Percentiles rank a stretch among this genome's conserved stretches.
Conservation (phyloP, 2,797 vertebrate species). For the Platyrinchus mystaceus region DNA sequence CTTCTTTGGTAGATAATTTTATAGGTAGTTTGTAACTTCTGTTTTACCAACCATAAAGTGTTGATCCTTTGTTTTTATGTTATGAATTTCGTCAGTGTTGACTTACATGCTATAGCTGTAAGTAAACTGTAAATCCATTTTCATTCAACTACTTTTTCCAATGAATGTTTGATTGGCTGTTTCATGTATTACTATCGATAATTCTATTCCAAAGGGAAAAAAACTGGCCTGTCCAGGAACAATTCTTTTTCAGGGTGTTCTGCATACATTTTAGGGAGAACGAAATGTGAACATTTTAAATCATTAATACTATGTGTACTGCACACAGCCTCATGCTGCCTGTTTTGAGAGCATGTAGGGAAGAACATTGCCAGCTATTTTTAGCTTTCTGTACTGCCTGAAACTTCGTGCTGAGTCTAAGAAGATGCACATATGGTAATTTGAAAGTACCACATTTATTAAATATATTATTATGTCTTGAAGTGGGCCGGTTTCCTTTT, state of each 20-base stretch:
- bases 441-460: background rate
- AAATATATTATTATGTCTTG: background rate
- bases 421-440: background rate
- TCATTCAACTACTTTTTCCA: background rate
- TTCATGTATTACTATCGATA: background rate
- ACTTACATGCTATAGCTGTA: slow-evolving; percentile 26
- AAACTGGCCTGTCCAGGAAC: background rate
- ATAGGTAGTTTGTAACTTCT: background rate
- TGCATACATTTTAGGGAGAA: background rate
- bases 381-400: background rate
- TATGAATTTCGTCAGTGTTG: background rate
- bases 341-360: background rate
- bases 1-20: background rate
- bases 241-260: background rate
- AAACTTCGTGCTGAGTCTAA: background rate
- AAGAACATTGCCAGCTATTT: background rate
- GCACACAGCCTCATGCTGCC: background rate
- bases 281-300: background rate
- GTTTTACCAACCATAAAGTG: background rate
- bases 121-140: slow-evolving; percentile 55
- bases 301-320: background rate
- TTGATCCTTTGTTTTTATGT: background rate
- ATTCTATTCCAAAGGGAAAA: background rate
- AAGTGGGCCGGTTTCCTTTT: background rate
- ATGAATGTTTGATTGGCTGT: background rate